Base-by-base conservation (phyloP, 1,140 invertebrate genomes). In the Bilobella aurantiaca region DNA sequence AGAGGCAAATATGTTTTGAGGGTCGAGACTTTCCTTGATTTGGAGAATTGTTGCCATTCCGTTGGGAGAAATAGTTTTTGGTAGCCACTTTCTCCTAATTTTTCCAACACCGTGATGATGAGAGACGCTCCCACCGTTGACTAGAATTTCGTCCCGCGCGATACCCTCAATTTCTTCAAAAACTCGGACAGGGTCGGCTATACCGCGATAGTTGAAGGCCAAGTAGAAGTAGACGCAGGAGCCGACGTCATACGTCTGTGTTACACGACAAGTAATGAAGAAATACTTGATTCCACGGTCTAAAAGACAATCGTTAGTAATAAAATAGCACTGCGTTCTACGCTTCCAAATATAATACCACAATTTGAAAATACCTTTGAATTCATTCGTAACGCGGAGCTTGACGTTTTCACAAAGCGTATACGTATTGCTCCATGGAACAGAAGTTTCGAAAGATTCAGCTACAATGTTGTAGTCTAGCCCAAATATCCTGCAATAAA, bases 221-320 rank as follows among this genome's bases (percentile, higher is more conserved):
- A 98, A 93, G 77, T 99, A 99, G 78, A 99, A 98, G 77, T 99
- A 99, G 60, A 98, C 87, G 76, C 94, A 97, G 73, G 94, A 95
- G 0, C 96, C 96, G 1, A 88, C 86, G 77, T 99, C 96, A 75
- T 99, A 96, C 1, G 92, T 95, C 79, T 99, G 96, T 3, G 95
- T 98, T 0, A 98, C 88, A 3, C 96, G 79, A 74, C 86, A 90
- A 1, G 88, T 90, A 12, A 91, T 82, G 32, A 90, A 80, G 69
- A 80, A 87, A 63, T 85, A 77, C 2, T 75, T 74, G 30, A 93
- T 85, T 14, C 79, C 80, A 1, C 79, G 76, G 14, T 76, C 79
- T 78, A 78, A 75, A 75, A n/a, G 34, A 73, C 70, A 71, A 42
- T 37, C 23, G 78, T 75, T 21, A 78, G 12, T 28, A 23, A 3